phyloP scores from a whole-genome alignment of 2,888 invertebrate genomes.

The Stenodera caucasica region DNA sequence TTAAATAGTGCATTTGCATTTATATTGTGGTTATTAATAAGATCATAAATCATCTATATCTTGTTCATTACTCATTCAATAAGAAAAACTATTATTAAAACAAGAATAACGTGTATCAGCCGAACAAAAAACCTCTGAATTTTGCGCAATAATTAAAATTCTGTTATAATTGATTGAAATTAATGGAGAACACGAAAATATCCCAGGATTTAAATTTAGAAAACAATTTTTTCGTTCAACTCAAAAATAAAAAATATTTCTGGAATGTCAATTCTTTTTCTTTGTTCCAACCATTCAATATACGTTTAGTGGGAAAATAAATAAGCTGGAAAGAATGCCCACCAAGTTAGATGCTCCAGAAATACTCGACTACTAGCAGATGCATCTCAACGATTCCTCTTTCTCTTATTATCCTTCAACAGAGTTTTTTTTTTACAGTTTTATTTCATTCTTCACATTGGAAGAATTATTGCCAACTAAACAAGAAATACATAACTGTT shows the following conservation, averaged over 20 bases:
- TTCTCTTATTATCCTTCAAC: background rate
- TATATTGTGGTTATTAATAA: background rate
- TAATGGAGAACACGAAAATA: no score
- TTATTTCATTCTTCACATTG: background rate
- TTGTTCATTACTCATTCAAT: background rate
- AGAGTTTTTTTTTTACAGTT: background rate
- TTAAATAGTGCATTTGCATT: background rate
- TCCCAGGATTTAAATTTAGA: background rate
- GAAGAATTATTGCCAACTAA: background rate
- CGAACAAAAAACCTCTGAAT: no score
- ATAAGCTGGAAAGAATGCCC: background rate
- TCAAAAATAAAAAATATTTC: no score
- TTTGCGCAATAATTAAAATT: no score
- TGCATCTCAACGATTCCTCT: background rate
- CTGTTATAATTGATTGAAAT: no score
- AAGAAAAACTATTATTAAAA: no score
- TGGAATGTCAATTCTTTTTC: background rate
- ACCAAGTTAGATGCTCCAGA: background rate
- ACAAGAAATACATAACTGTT: background rate
- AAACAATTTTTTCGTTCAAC: no score
- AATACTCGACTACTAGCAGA: background rate
- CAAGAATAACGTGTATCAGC: background rate
- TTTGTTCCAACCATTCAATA: background rate
- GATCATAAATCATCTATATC: background rate
- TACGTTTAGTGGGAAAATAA: background rate